A percentile compares a stretch with the other conserved stretches of the same genome.
phyloP scores from a whole-genome alignment of 2,797 vertebrate species.

The Takifugu ocellatus region DNA sequence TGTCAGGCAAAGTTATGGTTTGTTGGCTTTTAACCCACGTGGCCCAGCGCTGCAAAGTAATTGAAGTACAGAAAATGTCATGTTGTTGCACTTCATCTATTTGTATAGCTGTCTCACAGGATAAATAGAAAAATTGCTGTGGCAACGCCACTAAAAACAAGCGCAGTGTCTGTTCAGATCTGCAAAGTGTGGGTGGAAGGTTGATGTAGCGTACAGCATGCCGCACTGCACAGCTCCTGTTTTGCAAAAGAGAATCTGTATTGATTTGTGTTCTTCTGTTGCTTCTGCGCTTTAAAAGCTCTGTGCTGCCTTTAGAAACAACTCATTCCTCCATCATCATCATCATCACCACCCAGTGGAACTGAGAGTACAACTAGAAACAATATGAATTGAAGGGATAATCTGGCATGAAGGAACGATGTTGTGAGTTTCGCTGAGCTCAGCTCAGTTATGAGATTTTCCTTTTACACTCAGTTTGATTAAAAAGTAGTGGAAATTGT shows the following conservation, averaged over 20 bases:
- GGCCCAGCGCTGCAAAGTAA: slow-evolving; percentile 87
- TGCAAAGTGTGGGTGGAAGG: slow-evolving; percentile 64
- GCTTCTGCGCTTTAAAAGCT: slow-evolving; percentile 47
- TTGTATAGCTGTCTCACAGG: slow-evolving; percentile 81
- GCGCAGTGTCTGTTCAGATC: slow-evolving; percentile 63
- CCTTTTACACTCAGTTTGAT: no score
- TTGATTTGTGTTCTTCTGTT: slow-evolving; percentile 47
- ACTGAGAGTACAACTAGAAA: no score
- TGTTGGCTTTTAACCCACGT: slow-evolving; percentile 91
- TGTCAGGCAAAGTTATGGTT: slow-evolving; percentile 89
- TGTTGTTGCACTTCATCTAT: slow-evolving; percentile 86
- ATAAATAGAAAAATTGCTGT: slow-evolving; percentile 83
- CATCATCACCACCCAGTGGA: no score
- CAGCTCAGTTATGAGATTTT: no score
- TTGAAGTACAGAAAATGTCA: slow-evolving; percentile 88
- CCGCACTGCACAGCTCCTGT: slow-evolving; percentile 37
- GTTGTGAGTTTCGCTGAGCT: no score
- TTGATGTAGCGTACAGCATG: slow-evolving; percentile 51
- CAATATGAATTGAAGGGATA: no score
- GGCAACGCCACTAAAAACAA: slow-evolving; percentile 70
- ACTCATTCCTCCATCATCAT: slow-evolving; percentile 21
- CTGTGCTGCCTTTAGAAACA: slow-evolving; percentile 35
- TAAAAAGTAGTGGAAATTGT: no score
- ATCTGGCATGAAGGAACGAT: no score
- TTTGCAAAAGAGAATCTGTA: slow-evolving; percentile 50